These are phyloP conservation scores for Thamnophis elegans DNA, from an alignment of 2,797 vertebrate genomes.

Conservation along the genomic window DNA sequence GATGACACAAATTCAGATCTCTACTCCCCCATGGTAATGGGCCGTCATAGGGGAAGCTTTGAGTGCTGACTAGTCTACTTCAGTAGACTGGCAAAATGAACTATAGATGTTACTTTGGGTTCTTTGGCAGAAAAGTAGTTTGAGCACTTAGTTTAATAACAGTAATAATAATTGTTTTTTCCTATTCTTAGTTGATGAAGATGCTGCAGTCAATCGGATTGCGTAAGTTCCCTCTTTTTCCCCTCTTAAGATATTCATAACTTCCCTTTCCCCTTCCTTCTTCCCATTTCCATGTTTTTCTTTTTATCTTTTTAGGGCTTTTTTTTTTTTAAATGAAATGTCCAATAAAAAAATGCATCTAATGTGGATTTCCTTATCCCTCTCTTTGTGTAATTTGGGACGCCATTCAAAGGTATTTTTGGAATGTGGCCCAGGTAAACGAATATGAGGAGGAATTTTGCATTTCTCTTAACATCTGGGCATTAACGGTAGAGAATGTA, in stretches of 20 bases:
- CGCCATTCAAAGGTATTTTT: background rate
- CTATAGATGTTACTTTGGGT: background rate
- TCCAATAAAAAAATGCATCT: background rate
- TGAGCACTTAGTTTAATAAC: background rate
- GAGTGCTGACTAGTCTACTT: background rate
- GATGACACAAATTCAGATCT: background rate
- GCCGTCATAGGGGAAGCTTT: background rate
- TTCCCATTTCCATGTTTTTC: background rate
- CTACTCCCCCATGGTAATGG: background rate
- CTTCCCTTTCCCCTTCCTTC: no score
- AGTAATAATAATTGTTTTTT: background rate
- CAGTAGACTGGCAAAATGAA: background rate
- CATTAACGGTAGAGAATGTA: background rate
- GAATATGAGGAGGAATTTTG: background rate
- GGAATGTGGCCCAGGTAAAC: background rate
- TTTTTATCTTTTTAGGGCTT: background rate
- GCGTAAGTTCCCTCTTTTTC: constrained; percentile 81
- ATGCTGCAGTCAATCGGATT: constrained; percentile 97
- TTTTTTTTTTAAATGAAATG: background rate
- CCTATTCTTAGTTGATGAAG: constrained; percentile 81
- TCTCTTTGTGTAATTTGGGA: background rate
- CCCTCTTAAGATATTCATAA: background rate
- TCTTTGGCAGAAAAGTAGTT: background rate
- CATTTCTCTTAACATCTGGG: background rate
- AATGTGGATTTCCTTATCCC: background rate